These are phyloP conservation scores for Urocolius indicus DNA, from an alignment of 2,113 vertebrate species.

Conservation along the genomic window DNA sequence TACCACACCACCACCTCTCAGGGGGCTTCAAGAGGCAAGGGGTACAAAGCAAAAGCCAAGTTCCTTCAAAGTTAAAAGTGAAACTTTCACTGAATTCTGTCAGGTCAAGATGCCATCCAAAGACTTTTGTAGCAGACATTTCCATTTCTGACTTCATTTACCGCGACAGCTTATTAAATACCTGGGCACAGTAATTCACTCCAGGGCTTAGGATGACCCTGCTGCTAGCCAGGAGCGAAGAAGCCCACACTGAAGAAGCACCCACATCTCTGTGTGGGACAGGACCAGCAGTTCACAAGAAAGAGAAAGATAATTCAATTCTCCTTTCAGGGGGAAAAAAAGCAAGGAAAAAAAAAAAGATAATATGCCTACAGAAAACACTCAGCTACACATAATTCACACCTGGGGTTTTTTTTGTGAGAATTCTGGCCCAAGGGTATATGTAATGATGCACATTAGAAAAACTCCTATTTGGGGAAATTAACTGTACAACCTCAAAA, in stretches of 20 bases:
- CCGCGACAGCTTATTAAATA: neutral
- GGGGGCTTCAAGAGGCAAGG: neutral
- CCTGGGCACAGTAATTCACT: neutral
- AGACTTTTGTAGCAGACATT: neutral
- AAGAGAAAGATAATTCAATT: neutral
- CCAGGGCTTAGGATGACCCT: neutral
- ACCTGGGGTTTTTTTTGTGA: neutral
- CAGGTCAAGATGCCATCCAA: neutral
- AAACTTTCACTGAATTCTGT: neutral
- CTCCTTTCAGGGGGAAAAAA: neutral
- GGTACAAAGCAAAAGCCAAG: neutral
- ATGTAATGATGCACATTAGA: conserved; percentile 9
- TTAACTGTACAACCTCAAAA: neutral
- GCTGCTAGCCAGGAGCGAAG: neutral
- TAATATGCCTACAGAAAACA: neutral
- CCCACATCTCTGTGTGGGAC: neutral
- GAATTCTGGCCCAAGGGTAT: neutral
- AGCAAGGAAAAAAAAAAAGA: neutral
- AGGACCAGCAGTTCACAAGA: neutral
- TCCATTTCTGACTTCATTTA: neutral
- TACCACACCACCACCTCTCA: neutral
- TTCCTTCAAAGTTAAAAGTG: neutral
- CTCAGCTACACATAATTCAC: neutral
- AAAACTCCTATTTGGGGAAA: neutral
- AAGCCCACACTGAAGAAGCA: neutral